phyloP scores from a whole-genome alignment of 2,888 invertebrate genomes.

The Sturmia bella region DNA sequence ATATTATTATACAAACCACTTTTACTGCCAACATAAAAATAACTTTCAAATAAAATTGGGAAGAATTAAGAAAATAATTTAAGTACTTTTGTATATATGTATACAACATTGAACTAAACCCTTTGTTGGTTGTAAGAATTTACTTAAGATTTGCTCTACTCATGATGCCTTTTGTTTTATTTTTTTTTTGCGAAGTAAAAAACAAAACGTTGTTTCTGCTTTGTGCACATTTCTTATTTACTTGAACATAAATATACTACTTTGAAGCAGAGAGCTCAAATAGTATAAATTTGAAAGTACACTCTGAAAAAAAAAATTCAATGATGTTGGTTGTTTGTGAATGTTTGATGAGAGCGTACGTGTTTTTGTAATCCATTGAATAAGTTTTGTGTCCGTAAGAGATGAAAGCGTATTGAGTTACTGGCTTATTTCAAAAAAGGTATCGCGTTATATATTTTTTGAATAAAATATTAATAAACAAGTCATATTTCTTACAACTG shows the following conservation, averaged over 20 bases:
- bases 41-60: neutral
- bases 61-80: neutral
- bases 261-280: neutral
- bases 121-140: slow-evolving; percentile 42
- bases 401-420: too few species aligned
- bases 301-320: too few species aligned
- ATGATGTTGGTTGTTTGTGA: too few species aligned
- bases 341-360: too few species aligned
- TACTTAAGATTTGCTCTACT: slow-evolving; percentile 23
- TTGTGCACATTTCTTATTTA: slow-evolving; percentile 32
- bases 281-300: too few species aligned
- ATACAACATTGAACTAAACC: slow-evolving; percentile 62
- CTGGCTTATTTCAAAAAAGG: too few species aligned
- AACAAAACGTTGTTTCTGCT: slow-evolving; percentile 7
- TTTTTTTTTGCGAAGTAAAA: neutral
- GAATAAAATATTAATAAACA: too few species aligned
- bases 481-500: too few species aligned
- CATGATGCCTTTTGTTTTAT: neutral
- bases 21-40: slow-evolving; percentile 6
- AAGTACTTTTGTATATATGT: neutral
- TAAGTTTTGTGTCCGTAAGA: too few species aligned
- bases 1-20: slow-evolving; percentile 18
- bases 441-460: too few species aligned
- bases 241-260: slow-evolving; percentile 47
- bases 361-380: too few species aligned